Conservation (phyloP, 2,797 vertebrate genomes). For the Melanotaenia trifasciata region DNA sequence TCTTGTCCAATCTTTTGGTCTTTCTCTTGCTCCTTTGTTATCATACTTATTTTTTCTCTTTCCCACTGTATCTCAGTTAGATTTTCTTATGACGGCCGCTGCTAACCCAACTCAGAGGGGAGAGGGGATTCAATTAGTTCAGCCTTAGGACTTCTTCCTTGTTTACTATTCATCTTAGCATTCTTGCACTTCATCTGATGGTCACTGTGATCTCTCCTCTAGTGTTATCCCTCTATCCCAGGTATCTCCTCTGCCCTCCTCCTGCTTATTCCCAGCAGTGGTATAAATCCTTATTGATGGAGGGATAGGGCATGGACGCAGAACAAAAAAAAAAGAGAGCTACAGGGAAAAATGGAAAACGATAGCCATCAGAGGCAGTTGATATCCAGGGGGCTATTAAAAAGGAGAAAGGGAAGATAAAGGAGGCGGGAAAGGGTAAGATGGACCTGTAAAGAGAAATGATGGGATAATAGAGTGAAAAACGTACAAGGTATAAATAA, state of each 20-base stretch:
- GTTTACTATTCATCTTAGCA: conserved; percentile 61
- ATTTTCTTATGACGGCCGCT: conserved; percentile 44
- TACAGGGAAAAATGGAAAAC: conserved; percentile 44
- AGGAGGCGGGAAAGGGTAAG: conserved; percentile 50
- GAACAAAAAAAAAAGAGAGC: conserved; percentile 25
- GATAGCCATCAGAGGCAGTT: conserved; percentile 56
- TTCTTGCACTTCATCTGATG: conserved; percentile 48
- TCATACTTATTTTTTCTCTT: conserved; percentile 7
- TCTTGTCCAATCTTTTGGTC: conserved; percentile 61
- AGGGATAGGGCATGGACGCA: conserved; percentile 32
- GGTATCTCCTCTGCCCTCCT: conserved; percentile 26
- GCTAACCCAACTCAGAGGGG: conserved; percentile 27
- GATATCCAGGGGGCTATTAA: conserved; percentile 61
- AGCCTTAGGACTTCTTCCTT: conserved; percentile 43
- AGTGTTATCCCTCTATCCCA: conserved; percentile 13
- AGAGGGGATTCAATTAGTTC: conserved; percentile 66
- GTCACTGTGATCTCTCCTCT: conserved; percentile 47
- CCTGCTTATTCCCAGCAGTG: conserved; percentile 29
- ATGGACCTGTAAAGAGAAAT: conserved; percentile 68
- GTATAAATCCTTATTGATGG: conserved; percentile 65
- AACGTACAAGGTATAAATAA: conserved; percentile 63
- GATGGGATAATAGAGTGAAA: conserved; percentile 67
- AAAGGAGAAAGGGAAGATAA: conserved; percentile 64
- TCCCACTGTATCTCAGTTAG: conserved; percentile 16
- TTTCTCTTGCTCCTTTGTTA: conserved; percentile 36